phyloP scores from a whole-genome alignment of 1,140 invertebrate species.

The Diabrotica undecimpunctata region DNA sequence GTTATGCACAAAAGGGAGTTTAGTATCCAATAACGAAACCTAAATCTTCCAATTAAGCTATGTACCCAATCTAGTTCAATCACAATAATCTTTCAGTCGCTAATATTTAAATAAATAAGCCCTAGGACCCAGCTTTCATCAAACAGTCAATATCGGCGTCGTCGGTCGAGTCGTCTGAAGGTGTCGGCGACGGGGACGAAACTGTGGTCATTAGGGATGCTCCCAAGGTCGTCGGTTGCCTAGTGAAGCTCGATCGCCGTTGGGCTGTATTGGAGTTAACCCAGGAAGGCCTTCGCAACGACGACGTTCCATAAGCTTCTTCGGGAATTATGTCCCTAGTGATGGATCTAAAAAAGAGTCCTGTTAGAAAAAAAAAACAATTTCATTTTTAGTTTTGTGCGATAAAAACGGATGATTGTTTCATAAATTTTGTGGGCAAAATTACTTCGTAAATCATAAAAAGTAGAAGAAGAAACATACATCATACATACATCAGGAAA shows the following conservation, averaged over 20 bases:
- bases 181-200: constrained; percentile 40
- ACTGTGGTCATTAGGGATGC: constrained; percentile 38
- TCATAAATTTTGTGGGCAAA: no score
- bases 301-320: constrained; percentile 36
- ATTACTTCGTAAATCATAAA: no score
- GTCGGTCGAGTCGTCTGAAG: constrained; percentile 34
- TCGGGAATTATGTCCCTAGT: constrained; percentile 45
- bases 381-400: constrained; percentile 29
- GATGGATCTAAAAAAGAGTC: constrained; percentile 38
- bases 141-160: constrained; percentile 42
- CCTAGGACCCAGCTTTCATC: constrained; percentile 43
- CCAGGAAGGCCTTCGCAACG: constrained; percentile 39
- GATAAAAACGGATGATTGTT: neutral
- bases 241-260: constrained; percentile 31
- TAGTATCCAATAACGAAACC: neutral
- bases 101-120: constrained; percentile 16
- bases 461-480: neutral
- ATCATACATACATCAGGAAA: no score
- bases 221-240: constrained; percentile 37
- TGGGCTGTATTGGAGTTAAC: constrained; percentile 28
- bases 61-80: neutral
- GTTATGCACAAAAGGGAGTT: neutral
- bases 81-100: neutral
- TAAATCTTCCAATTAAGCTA: neutral
- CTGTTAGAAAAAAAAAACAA: neutral